A percentile compares a stretch with the other conserved stretches of the same genome.
Evolutionary conservation across 2,113 vertebrate genomes (phyloP).

Genomic region (Mirounga angustirostris): DNA sequence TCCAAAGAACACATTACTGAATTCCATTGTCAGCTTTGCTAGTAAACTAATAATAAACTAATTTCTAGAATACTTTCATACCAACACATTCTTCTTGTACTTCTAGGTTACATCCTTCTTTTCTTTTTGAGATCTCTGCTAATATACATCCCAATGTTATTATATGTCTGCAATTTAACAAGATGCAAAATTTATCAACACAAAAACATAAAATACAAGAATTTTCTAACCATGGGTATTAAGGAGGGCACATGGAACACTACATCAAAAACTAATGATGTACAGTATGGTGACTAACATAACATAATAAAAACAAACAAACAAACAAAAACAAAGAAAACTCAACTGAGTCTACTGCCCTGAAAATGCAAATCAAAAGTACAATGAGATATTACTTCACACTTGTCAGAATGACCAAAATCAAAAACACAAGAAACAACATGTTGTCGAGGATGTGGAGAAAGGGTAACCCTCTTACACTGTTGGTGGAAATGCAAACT

Average conservation of each 20-base stretch:
- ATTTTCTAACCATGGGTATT: not conserved
- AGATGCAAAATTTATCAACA: not conserved
- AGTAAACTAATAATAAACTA: constrained; percentile 34
- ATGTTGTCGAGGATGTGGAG: not conserved
- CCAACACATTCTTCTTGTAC: not conserved
- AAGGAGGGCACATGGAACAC: too few relatives aligned
- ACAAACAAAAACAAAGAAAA: not conserved
- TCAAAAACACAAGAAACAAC: not conserved
- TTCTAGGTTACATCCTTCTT: not conserved
- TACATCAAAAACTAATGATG: too few relatives aligned
- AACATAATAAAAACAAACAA: too few relatives aligned
- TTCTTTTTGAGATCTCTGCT: constrained; percentile 25
- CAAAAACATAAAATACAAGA: constrained; percentile 41
- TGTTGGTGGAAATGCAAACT: not conserved
- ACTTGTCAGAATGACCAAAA: not conserved
- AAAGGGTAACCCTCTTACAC: not conserved
- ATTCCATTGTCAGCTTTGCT: constrained; percentile 30
- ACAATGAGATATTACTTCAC: not conserved
- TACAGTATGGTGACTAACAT: too few relatives aligned
- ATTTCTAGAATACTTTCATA: not conserved
- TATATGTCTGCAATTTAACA: not conserved
- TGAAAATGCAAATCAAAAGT: not conserved
- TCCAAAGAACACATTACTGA: not conserved
- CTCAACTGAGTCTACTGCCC: not conserved
- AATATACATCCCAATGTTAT: not conserved